Evolutionary conservation across 2,113 vertebrate species (phyloP), one percentile per base, ranked within the genome.

Genomic region (Centropus bengalensis): DNA sequence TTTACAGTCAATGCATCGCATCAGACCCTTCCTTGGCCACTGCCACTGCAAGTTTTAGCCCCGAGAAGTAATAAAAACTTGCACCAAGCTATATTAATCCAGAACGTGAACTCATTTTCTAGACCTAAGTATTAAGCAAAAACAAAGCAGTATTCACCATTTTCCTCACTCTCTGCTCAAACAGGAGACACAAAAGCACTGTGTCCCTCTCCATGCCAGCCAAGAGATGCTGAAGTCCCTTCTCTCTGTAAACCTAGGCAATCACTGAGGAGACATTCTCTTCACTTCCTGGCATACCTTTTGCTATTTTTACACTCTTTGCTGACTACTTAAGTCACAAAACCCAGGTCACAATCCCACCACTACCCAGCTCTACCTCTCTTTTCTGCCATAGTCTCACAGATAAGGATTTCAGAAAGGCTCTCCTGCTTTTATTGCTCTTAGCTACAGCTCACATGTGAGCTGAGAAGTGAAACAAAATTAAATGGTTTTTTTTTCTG

Each of bases 401-500:
- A 78, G 33, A 68, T 45, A 28, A 55, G 24, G 24, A 80, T 64
- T 81, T 83, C 63, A 74, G 64, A 30, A 36, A 67, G 88, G 68
- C 52, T 59, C 83, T 75, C 75, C 68, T 71, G 14, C 74, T 83
- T 88, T 86, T 33, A 82, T 9, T 75, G 54, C 36, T 90, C 82
- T 84, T 63, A 45, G n/a, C 68, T 75, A 88, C 38, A 93, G 79
- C 47, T 95, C 4, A 0, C 87, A 77, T 23, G 52, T 38, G 49
- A 49, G 47, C 66, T 67, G 52, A 78, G 55, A 88, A 90, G 38
- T 19, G 63, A 93, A 95, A 94, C 63, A 76, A 76, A 90, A 90
- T 52, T 9, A 85, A 94, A 88, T 22, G 68, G 55, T 82, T 86
- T 89, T 76, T 81, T 86, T 89, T 76, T 81, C 76, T 91, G 71